These are phyloP conservation scores for Cerceris rybyensis DNA, from an alignment of 2,888 invertebrate genomes.

Conservation along the genomic window DNA sequence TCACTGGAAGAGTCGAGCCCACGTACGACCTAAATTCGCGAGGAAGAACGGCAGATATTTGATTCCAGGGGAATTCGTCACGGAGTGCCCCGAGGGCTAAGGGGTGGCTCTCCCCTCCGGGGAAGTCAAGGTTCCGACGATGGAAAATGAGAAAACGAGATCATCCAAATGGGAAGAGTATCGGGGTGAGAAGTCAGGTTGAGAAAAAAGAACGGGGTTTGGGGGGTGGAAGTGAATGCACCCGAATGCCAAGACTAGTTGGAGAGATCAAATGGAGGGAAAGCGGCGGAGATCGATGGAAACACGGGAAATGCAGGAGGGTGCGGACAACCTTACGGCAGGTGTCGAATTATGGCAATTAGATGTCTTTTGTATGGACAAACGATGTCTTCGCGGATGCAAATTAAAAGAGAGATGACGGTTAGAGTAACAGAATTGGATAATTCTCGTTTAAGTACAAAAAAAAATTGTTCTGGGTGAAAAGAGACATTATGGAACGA, in stretches of 20 bases:
- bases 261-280: neutral
- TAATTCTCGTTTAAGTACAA: too few relatives aligned
- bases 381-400: too few relatives aligned
- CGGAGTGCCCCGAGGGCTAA: neutral
- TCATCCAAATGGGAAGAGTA: neutral
- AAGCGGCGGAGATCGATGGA: too few relatives aligned
- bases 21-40: conserved; percentile 26
- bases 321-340: too few relatives aligned
- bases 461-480: too few relatives aligned
- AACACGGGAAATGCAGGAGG: too few relatives aligned
- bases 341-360: too few relatives aligned
- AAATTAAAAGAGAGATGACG: too few relatives aligned
- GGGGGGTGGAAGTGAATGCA: conserved; percentile 1
- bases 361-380: too few relatives aligned
- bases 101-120: conserved; percentile 1
- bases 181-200: neutral
- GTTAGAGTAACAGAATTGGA: too few relatives aligned
- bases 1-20: conserved; percentile 25
- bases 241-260: too few relatives aligned
- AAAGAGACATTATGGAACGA: too few relatives aligned
- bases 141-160: neutral
- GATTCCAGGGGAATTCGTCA: conserved; percentile 43
- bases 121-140: conserved; percentile 1
- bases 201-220: neutral
- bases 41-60: conserved; percentile 42